Conservation (phyloP, 1,140 invertebrate species). For the Nixonia krombeini region DNA sequence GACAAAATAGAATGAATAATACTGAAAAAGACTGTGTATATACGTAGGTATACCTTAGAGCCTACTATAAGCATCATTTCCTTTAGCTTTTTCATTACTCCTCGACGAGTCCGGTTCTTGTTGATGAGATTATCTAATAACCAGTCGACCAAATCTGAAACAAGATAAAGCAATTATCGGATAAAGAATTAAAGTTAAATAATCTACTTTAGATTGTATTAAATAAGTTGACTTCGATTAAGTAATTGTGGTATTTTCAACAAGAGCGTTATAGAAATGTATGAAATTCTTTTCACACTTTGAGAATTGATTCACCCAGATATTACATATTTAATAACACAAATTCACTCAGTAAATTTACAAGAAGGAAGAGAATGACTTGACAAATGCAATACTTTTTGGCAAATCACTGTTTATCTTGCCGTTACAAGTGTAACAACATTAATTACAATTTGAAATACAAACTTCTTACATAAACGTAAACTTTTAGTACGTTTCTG, state of each 20-base stretch:
- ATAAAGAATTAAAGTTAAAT: conserved; percentile 47
- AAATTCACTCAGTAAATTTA: too few relatives aligned
- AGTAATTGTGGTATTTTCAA: conserved; percentile 28
- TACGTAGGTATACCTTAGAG: conserved; percentile 74
- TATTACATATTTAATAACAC: too few relatives aligned
- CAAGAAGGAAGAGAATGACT: too few relatives aligned
- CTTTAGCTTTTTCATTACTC: conserved; percentile 87
- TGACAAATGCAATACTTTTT: too few relatives aligned
- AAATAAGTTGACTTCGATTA: conserved; percentile 38
- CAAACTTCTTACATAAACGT: too few relatives aligned
- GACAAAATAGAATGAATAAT: too few relatives aligned
- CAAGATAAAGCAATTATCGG: conserved; percentile 49
- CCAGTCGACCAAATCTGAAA: conserved; percentile 85
- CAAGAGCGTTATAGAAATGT: conserved; percentile 14
- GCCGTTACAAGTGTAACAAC: too few relatives aligned
- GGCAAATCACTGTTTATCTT: too few relatives aligned
- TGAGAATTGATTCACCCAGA: conserved; percentile 10
- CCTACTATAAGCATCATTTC: conserved; percentile 80
- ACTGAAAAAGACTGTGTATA: too few relatives aligned
- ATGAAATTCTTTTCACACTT: not conserved
- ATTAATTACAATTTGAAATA: too few relatives aligned
- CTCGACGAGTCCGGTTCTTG: conserved; percentile 80
- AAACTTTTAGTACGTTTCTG: too few relatives aligned
- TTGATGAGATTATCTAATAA: conserved; percentile 86
- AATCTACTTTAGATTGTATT: conserved; percentile 27